These are phyloP conservation scores for Leptosomus discolor DNA, from an alignment of 2,113 vertebrate species.

Conservation along the genomic window DNA sequence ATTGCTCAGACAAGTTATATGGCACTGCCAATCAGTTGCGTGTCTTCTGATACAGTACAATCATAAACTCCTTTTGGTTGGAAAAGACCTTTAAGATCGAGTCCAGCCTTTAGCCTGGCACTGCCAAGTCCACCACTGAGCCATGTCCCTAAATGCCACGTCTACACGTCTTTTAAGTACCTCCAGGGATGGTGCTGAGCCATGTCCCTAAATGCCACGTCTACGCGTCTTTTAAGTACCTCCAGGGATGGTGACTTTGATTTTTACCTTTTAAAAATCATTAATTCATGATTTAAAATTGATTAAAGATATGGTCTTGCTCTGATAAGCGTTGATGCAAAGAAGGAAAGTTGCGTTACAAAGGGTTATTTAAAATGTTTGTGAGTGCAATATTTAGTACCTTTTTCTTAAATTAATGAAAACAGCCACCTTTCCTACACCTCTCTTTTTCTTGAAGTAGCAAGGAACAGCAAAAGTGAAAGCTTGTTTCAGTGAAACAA, in stretches of 20 bases:
- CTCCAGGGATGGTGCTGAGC: background rate
- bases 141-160: background rate
- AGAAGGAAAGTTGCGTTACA: background rate
- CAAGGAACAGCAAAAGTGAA: background rate
- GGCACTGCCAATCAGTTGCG: background rate
- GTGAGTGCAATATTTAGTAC: background rate
- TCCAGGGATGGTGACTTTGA: background rate
- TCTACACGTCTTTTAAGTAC: background rate
- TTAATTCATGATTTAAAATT: background rate
- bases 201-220: background rate
- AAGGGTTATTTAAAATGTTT: background rate
- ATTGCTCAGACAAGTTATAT: background rate
- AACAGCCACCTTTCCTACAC: background rate
- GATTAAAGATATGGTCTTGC: accelerated
- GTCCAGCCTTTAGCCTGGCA: background rate
- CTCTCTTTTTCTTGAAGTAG: background rate
- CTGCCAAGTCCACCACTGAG: no score
- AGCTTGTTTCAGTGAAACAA: background rate
- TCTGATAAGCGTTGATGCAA: background rate
- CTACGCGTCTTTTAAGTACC: background rate
- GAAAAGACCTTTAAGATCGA: background rate
- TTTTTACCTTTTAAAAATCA: no score
- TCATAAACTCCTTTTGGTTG: background rate
- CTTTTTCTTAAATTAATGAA: background rate
- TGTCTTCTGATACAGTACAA: background rate